Evolutionary conservation across 2,113 vertebrate genomes (phyloP), one percentile per base, ranked within the genome.

Genomic region (Odontesthes bonariensis): DNA sequence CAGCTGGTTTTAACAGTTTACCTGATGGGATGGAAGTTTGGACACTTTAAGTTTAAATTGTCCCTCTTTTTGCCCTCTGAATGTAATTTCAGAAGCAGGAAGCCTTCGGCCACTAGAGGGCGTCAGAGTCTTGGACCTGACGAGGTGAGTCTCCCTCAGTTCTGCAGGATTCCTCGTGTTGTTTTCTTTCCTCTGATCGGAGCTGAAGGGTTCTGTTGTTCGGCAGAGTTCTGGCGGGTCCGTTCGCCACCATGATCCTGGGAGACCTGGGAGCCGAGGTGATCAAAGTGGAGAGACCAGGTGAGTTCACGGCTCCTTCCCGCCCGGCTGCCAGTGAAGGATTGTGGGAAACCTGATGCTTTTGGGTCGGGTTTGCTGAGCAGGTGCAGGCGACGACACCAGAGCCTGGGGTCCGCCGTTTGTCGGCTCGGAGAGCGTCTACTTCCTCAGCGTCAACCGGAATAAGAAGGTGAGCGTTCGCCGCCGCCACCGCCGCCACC

Each of bases 201-300:
- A 9, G 8, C 13, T 63, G 0, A 63, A 2, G 11, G 42, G n/a
- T 11, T n/a, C 56, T 49, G 22, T 19, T 13, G 77, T 42, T 77
- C 16, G 79, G n/a, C 83, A 99, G 98, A 70, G 94, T 99, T 8
- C 92, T 99, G 90, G 97, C 96, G 1, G 98, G 98, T 53, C 98
- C 98, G 14, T 99, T 98, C 88, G 95, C 97, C 72, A 97, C 97
- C 46, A 99, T 99, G 97, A 97, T 98, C 89, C 94, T 99, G 56
- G 97, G 95, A 89, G 97, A 98, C 79, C 93, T 99, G 67, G 97
- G 98, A 72, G 97, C 97, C 42, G 97, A 99, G 89, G 93, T 99
- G 40, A 97, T 98, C 84, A 99, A 99, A 90, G 97, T 99, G 67
- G 98, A 98, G 94, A 94, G 90, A 88, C 97, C 97, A 90, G 96